phyloP scores from a whole-genome alignment of 2,113 vertebrate species.

The Cheilinus undulatus region DNA sequence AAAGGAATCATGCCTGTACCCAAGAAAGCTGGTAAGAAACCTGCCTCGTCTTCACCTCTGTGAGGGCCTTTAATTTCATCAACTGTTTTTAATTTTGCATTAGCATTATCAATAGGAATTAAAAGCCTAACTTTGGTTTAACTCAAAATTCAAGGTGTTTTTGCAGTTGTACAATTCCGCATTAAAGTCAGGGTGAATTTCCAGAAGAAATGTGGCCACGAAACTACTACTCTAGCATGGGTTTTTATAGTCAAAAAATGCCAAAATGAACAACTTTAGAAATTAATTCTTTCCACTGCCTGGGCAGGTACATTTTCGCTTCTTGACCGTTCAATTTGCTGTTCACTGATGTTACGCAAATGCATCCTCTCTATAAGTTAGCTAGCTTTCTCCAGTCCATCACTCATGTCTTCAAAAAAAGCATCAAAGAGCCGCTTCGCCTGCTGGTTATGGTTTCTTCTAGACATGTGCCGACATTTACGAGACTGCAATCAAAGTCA shows the following conservation, averaged over 20 bases:
- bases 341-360: constrained; percentile 39
- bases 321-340: constrained; percentile 39
- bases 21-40: constrained; percentile 78
- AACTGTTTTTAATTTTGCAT: background rate
- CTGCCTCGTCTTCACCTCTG: background rate
- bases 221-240: too few species aligned
- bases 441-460: background rate
- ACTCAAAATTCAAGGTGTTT: too few species aligned
- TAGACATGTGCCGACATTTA: too few species aligned
- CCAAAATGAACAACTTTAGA: too few species aligned
- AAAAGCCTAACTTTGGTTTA: too few species aligned
- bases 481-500: background rate
- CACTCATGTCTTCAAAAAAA: constrained; percentile 61
- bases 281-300: too few species aligned
- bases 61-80: background rate
- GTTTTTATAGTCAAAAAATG: too few species aligned
- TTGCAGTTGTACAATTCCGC: too few species aligned
- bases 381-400: constrained; percentile 46
- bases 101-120: background rate
- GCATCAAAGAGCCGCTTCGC: background rate
- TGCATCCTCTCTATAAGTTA: constrained; percentile 14
- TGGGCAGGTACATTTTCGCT: too few species aligned
- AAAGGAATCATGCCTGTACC: constrained; percentile 72
- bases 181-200: too few species aligned
- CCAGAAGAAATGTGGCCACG: too few species aligned